phyloP scores from a whole-genome alignment of 2,113 vertebrate genomes.

The Kryptolebias marmoratus region DNA sequence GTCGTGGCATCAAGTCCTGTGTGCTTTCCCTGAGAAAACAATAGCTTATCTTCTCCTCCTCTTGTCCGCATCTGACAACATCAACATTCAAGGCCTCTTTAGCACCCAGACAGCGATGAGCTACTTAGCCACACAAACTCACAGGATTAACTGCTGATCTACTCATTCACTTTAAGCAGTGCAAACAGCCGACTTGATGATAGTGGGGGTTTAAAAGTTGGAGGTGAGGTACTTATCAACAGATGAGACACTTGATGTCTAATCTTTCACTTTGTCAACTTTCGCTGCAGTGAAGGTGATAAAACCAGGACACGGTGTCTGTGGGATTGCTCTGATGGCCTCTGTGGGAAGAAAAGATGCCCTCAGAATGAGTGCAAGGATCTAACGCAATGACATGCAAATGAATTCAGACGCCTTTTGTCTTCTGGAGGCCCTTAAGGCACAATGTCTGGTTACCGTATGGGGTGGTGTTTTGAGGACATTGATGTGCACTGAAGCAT shows the following conservation, averaged over 20 bases:
- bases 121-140: slow-evolving; percentile 74
- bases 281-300: slow-evolving; percentile 54
- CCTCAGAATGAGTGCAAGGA: slow-evolving; percentile 22
- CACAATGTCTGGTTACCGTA: slow-evolving; percentile 70
- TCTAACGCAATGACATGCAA: slow-evolving; percentile 68
- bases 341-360: slow-evolving; percentile 54
- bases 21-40: slow-evolving; percentile 75
- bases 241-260: slow-evolving; percentile 69
- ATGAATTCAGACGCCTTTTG: slow-evolving; percentile 69
- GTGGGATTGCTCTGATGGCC: slow-evolving; percentile 41
- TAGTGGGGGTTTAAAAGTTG: slow-evolving; percentile 72
- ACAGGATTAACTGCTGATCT: slow-evolving; percentile 78
- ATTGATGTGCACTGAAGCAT: slow-evolving; percentile 69
- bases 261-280: slow-evolving; percentile 74
- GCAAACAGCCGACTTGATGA: slow-evolving; percentile 68
- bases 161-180: slow-evolving; percentile 76
- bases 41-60: slow-evolving; percentile 68
- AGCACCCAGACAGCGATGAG: slow-evolving; percentile 70
- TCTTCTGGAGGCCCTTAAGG: slow-evolving; percentile 65
- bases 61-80: slow-evolving; percentile 75
- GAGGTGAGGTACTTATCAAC: slow-evolving; percentile 72
- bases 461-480: slow-evolving; percentile 57
- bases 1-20: slow-evolving; percentile 50
- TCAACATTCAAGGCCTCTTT: slow-evolving; percentile 75
- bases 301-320: slow-evolving; percentile 33